These are phyloP conservation scores for Pseudomyrmex gracilis DNA, from an alignment of 1,140 invertebrate genomes.

Conservation along the genomic window DNA sequence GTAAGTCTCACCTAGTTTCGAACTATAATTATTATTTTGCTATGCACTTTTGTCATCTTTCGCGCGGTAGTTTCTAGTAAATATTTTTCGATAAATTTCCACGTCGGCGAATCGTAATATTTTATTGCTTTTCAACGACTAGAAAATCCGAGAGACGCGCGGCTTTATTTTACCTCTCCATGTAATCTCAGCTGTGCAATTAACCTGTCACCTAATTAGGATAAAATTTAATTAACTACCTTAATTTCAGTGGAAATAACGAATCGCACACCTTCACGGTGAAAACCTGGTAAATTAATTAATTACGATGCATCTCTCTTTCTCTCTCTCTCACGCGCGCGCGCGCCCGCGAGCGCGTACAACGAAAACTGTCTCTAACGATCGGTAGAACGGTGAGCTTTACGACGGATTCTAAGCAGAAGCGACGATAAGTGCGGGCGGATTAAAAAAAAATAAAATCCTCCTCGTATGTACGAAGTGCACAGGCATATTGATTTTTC, in stretches of 20 bases:
- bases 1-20: slow-evolving; percentile 13
- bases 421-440: slow-evolving; percentile 38
- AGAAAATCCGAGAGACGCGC: neutral
- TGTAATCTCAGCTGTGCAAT: slow-evolving; percentile 34
- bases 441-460: slow-evolving; percentile 66
- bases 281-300: slow-evolving; percentile 29
- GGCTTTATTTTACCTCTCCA: slow-evolving; percentile 20
- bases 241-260: slow-evolving; percentile 32
- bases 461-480: neutral
- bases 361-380: neutral
- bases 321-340: no score
- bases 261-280: neutral
- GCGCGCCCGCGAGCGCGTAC: no score
- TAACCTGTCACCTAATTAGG: slow-evolving; percentile 32
- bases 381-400: neutral
- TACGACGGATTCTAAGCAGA: neutral
- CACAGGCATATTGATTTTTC: slow-evolving; percentile 71
- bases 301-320: slow-evolving; percentile 23
- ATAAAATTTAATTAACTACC: slow-evolving; percentile 42
- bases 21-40: slow-evolving; percentile 4
- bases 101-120: neutral
- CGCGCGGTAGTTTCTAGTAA: neutral
- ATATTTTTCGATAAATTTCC: no score
- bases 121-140: slow-evolving; percentile 9
- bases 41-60: slow-evolving; percentile 16